Evolutionary conservation across 37 sponge, comb jelly and placozoan genomes (phyloP), one percentile per base, ranked within the genome.

Genomic region (Ephydatia muelleri): DNA sequence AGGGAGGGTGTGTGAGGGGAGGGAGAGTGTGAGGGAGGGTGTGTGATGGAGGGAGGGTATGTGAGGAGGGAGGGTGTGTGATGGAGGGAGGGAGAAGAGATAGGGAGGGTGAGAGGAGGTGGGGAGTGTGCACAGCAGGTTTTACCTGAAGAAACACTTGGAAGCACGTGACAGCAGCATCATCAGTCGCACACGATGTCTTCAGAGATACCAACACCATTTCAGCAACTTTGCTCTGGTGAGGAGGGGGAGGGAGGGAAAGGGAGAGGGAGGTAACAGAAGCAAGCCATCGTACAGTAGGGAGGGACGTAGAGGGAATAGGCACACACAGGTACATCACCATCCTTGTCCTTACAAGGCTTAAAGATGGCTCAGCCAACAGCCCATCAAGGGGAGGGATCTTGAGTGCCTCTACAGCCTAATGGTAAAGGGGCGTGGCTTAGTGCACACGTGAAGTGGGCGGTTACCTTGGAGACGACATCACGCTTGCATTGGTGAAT

Each of bases 381-480:
- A 57, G 9, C 19, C 57, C 57, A 57, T 57, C 57, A 3, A 43
- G 43, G 6, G 43, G 19, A 1, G 57, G 57, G 0, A 11, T 21
- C 57, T 57, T 57, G 0, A 57, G 19, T 57, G 57, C 57, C 57
- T 57, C 57, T 11, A 57, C 9, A 57, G 57, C 57, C 57, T 57
- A 14, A 14, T 19, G 57, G 16, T 57, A 21, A 21, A 14, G 16
- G 57, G 57, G 57, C 1, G 19, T 14, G 57, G 57, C 57, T 19
- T 13, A 21, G 27, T 43, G 64, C 47, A 43, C 8, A 43, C 47
- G 47, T 43, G 47, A 43, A 11, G 47, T 43, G 47, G 47, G 47
- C 34, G 65, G 38, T 38, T 31, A 80, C 87, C 88, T 91, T 79
- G n/a, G 33, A 30, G 25, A 91, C 67, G 32, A 70, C 82, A 14